Evolutionary conservation across 2,113 vertebrate genomes (phyloP).

Genomic region (Mionectes macconnelli): DNA sequence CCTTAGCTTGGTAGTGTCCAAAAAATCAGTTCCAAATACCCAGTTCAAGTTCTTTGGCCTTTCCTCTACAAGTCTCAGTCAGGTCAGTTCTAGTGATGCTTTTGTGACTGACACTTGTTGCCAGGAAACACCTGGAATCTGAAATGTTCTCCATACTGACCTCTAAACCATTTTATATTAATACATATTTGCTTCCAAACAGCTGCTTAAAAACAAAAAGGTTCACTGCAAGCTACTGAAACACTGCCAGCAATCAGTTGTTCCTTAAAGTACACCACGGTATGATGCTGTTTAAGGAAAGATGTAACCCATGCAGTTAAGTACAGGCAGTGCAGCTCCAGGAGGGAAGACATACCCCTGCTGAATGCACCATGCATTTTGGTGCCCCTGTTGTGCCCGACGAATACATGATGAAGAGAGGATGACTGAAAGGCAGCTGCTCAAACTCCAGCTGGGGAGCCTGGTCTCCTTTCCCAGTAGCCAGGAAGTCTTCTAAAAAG

Average conservation of each 20-base stretch:
- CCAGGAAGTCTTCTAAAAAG: constrained; percentile 92
- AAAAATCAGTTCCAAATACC: background rate
- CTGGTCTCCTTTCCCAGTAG: constrained; percentile 78
- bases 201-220: background rate
- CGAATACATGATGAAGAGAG: constrained; percentile 95
- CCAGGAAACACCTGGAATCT: background rate
- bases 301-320: background rate
- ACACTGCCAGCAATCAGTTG: background rate
- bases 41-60: background rate
- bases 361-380: constrained; percentile 98
- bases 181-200: background rate
- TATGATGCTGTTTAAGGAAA: background rate
- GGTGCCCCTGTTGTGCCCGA: constrained; percentile 96
- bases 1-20: background rate
- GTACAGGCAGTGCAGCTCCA: background rate
- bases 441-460: constrained; percentile 95
- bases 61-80: background rate
- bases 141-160: background rate
- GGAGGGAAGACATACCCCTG: constrained; percentile 82
- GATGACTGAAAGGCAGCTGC: constrained; percentile 93
- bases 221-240: background rate
- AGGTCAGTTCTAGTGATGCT: background rate
- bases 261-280: background rate
- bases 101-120: background rate
- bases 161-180: background rate